phyloP scores from a whole-genome alignment of 2,797 vertebrate genomes.

The Spea hammondii region DNA sequence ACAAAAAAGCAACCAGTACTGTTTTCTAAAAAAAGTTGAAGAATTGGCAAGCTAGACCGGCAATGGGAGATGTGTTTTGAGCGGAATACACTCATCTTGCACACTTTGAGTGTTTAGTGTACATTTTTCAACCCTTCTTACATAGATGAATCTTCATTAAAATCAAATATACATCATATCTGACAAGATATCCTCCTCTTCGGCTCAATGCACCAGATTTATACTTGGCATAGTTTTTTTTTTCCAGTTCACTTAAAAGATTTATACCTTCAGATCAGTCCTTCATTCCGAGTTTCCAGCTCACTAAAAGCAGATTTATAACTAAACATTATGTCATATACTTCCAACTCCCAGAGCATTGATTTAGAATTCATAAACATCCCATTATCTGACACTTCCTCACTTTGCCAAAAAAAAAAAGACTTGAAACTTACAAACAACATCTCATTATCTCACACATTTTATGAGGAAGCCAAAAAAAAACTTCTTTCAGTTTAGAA shows the following conservation, averaged over 20 bases:
- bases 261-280: slow-evolving; percentile 46
- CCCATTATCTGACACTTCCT: slow-evolving; percentile 73
- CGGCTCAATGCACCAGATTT: slow-evolving; percentile 23
- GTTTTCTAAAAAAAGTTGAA: slow-evolving; percentile 4
- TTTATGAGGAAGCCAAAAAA: slow-evolving; percentile 53
- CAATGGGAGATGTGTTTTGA: slow-evolving; percentile 10
- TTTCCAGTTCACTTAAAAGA: slow-evolving; percentile 36
- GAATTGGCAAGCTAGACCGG: neutral
- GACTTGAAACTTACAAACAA: slow-evolving; percentile 63
- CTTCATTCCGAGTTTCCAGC: slow-evolving; percentile 37
- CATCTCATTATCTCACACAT: slow-evolving; percentile 65
- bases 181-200: slow-evolving; percentile 16
- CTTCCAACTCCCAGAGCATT: slow-evolving; percentile 72
- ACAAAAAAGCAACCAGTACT: neutral
- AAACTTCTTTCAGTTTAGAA: slow-evolving; percentile 48
- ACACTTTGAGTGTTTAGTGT: slow-evolving; percentile 16
- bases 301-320: slow-evolving; percentile 57
- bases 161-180: slow-evolving; percentile 38
- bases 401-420: slow-evolving; percentile 61
- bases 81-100: neutral
- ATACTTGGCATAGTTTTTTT: slow-evolving; percentile 4
- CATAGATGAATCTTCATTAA: slow-evolving; percentile 41
- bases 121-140: slow-evolving; percentile 6
- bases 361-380: slow-evolving; percentile 80
- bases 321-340: slow-evolving; percentile 72